Evolutionary conservation across 2,797 vertebrate genomes (phyloP), one percentile per base, ranked within the genome.

Genomic region (Ceyx erithaca): DNA sequence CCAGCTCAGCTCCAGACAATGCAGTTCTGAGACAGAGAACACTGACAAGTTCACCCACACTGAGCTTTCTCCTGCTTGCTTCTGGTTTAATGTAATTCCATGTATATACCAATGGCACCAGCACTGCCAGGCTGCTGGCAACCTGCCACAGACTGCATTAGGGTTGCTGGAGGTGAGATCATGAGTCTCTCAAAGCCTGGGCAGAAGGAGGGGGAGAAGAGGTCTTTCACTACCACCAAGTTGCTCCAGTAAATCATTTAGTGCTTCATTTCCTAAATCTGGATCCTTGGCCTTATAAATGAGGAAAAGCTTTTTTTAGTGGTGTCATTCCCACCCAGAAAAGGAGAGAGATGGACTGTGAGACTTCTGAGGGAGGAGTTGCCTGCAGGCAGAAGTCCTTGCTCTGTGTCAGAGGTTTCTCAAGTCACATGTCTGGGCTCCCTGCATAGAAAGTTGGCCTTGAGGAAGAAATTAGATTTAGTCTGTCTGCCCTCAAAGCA

Each of bases 371-470:
- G 70, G 73, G 55, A 85, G 45, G 7, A 87, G 35, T 2, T 4
- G 4, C 33, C 79, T 26, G 51, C 13, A 59, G 71, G 71, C 45
- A 48, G 31, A 25, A 93, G 54, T 66, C 62, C 26, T 78, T 66
- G 51, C 63, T 90, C 49, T 35, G n/a, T 80, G 66, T 68, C 86
- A 90, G 59, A 89, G 82, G 64, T 77, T 91, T 80, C 89, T 67
- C 86, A 30, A 90, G 84, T 46, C 84, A 75, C 67, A 58, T 43
- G 72, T 37, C 75, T 52, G 57, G 48, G 61, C 54, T 93, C 37
- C 37, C 57, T 11, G 35, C 43, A 71, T 17, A 84, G 59, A 72
- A 67, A 64, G 45, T 0, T 43, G 46, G 43, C 90, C 52, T 30
- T 41, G 61, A 89, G 71, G 93, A 93, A 85, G 48, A 59, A 66